Evolutionary conservation across 2,888 invertebrate species (phyloP).

Genomic region (Myopa testacea): DNA sequence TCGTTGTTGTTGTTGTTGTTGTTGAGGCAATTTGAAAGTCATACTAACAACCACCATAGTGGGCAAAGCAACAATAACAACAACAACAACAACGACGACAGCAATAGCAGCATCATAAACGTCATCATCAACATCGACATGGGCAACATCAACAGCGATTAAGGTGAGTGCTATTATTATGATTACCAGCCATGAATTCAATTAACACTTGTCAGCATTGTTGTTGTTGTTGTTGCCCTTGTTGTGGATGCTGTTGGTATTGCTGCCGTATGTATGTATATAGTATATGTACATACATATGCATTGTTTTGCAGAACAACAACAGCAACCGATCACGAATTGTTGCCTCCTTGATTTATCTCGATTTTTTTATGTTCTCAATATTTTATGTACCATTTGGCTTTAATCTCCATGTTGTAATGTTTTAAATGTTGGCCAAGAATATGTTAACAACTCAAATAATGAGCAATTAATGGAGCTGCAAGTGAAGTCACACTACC

Average conservation of each 20-base stretch:
- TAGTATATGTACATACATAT: background rate
- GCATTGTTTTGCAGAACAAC: background rate
- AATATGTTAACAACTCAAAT: background rate
- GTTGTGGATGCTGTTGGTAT: conserved; percentile 9
- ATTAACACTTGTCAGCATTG: conserved; percentile 65
- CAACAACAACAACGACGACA: background rate
- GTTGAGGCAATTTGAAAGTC: background rate
- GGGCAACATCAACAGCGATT: conserved; percentile 45
- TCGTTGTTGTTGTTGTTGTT: conserved; percentile 11
- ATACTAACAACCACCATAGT: conserved; percentile 43
- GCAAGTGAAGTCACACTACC: background rate
- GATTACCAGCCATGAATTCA: conserved; percentile 67
- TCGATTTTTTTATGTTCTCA: background rate
- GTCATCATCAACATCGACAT: conserved; percentile 43
- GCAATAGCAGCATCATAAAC: conserved; percentile 39
- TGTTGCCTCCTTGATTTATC: background rate
- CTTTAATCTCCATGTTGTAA: background rate
- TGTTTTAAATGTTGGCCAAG: conserved; percentile 7
- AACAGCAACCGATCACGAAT: conserved; percentile 23
- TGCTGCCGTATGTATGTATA: background rate
- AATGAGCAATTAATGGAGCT: background rate
- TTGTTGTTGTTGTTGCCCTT: conserved; percentile 1
- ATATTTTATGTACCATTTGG: background rate
- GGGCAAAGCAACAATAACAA: conserved; percentile 45
- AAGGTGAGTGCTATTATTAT: conserved; percentile 61